A percentile compares a stretch with the other conserved stretches of the same genome.
phyloP scores from a whole-genome alignment of 2,888 invertebrate species.

The Tridacna crocea region DNA sequence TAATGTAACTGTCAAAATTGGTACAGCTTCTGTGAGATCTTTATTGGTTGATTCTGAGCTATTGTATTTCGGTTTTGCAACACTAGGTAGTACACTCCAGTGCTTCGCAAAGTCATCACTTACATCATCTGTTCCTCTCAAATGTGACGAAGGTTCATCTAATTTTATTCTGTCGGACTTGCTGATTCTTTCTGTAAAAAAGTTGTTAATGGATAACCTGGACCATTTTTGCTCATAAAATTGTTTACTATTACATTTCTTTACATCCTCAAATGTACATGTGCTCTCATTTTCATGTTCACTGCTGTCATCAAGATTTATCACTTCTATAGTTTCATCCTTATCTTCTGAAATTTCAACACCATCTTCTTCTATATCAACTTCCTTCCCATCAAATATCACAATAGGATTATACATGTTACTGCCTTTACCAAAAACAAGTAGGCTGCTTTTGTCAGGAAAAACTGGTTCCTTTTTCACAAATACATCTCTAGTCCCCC shows the following conservation, averaged over 20 bases:
- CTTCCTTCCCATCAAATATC: constrained; percentile 5
- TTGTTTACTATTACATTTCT: background rate
- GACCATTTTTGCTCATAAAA: background rate
- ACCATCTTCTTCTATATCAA: constrained; percentile 17
- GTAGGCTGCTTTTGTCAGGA: background rate
- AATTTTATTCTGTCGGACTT: too few species aligned
- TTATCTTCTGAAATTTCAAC: background rate
- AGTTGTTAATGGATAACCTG: background rate
- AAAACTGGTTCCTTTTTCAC: background rate
- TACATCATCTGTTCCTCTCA: too few species aligned
- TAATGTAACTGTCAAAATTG: background rate
- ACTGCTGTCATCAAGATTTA: background rate
- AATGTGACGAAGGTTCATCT: too few species aligned
- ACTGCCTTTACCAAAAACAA: constrained; percentile 21
- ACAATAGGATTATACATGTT: constrained; percentile 24
- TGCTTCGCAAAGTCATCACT: too few species aligned
- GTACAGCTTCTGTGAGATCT: background rate
- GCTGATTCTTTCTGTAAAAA: background rate
- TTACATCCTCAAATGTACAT: background rate
- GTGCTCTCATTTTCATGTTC: background rate
- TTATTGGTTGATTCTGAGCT: too few species aligned
- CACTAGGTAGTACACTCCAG: too few species aligned
- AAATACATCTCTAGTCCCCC: background rate
- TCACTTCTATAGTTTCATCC: constrained; percentile 7
- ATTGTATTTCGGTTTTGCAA: too few species aligned